These are phyloP conservation scores for Triplophysa dalaica DNA, from an alignment of 2,113 vertebrate species.

Conservation along the genomic window DNA sequence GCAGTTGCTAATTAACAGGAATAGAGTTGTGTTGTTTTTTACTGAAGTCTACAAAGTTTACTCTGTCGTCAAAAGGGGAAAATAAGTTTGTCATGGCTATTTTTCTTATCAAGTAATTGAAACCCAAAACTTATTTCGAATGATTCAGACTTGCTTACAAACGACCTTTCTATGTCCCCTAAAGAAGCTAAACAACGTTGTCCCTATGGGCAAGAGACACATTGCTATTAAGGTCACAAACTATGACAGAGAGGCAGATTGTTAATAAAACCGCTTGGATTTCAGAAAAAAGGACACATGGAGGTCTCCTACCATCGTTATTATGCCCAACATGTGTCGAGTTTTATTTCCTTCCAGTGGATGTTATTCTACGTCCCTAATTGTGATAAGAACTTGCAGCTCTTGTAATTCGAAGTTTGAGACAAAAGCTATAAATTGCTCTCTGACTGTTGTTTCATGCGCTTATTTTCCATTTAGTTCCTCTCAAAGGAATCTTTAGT, in stretches of 20 bases:
- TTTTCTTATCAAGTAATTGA: neutral
- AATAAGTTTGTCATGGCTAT: neutral
- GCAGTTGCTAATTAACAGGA: neutral
- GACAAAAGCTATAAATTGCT: constrained; percentile 28
- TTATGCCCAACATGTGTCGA: constrained; percentile 1
- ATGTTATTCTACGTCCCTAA: neutral
- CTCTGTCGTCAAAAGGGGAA: neutral
- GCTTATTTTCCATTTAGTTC: constrained; percentile 23
- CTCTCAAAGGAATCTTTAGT: constrained; percentile 24
- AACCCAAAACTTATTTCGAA: constrained; percentile 6
- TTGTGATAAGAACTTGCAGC: neutral
- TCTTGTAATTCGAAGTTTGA: constrained; percentile 15
- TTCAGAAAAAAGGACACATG: constrained; percentile 12
- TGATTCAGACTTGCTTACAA: constrained; percentile 3
- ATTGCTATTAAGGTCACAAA: neutral
- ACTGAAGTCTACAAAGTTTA: neutral
- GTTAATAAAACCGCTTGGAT: neutral
- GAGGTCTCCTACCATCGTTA: constrained; percentile 8
- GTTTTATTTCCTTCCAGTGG: neutral
- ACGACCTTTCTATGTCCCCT: neutral
- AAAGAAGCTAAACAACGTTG: neutral
- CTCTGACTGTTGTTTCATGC: constrained; percentile 27
- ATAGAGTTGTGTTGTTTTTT: constrained; percentile 7
- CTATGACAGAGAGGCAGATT: constrained; percentile 1
- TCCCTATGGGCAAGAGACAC: neutral